A percentile compares a stretch with the other conserved stretches of the same genome.
Evolutionary conservation across 2,888 invertebrate species (phyloP).

Genomic region (Conops quadrifasciatus): DNA sequence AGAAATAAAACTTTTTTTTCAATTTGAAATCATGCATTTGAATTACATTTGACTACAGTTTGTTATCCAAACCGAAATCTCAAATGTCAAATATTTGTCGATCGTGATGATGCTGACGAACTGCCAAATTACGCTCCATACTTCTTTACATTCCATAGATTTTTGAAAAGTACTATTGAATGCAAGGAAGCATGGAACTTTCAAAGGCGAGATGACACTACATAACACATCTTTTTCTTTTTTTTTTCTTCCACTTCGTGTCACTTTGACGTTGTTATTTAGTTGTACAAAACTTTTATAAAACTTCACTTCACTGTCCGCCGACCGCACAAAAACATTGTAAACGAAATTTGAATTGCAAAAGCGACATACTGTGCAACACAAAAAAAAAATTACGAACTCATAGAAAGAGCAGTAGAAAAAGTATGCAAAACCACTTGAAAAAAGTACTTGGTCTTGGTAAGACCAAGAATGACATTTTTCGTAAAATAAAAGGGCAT

Average conservation of each 20-base stretch:
- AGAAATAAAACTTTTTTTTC: no score
- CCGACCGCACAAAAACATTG: constrained; percentile 22
- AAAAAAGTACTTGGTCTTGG: neutral
- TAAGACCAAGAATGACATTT: constrained; percentile 21
- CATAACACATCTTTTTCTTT: neutral
- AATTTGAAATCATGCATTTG: no score
- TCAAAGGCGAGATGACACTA: constrained; percentile 53
- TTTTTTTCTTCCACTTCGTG: neutral
- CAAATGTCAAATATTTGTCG: no score
- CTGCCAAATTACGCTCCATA: constrained; percentile 66
- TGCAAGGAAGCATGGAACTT: constrained; percentile 68
- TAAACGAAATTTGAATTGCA: constrained; percentile 35
- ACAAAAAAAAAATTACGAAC: neutral
- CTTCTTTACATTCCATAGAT: constrained; percentile 68
- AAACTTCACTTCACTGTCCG: constrained; percentile 7
- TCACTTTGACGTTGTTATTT: neutral
- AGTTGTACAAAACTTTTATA: no score
- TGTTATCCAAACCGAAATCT: no score
- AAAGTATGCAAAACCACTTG: neutral
- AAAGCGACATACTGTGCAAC: constrained; percentile 26
- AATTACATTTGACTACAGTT: no score
- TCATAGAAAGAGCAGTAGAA: neutral
- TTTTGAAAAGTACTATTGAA: constrained; percentile 64
- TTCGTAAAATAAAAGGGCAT: neutral
- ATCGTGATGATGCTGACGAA: no score